Evolutionary conservation across 1,140 invertebrate species (phyloP), one percentile per base, ranked within the genome.

Genomic region (Cydia pomonella): DNA sequence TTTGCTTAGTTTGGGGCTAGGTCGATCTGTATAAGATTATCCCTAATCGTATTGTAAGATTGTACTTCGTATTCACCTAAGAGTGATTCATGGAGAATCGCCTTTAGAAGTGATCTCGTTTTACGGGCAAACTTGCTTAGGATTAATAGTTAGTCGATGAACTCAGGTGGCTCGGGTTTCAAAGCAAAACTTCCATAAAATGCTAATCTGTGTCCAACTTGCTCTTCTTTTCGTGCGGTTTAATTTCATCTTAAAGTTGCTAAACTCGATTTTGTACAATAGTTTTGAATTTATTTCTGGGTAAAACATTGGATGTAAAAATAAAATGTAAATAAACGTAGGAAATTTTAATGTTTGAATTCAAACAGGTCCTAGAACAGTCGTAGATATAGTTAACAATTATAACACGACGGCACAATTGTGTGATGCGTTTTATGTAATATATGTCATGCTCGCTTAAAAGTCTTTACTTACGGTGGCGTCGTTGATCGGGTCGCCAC

Each of bases 181-280:
- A 69, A 69, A 69, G 64, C 33, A 69, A 69, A 69, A 69, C 64
- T 69, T 69, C n/a, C 64, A 69, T 69, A 69, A 69, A 69, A 69
- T 69, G 64, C 64, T 69, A 69, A 69, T 69, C 64, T 69, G 64
- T 69, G 63, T 64, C 27, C 64, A 38, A 69, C 64, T 69, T 69
- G 64, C 29, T 69, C 29, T 69, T 69, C 64, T 33, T 69, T 69
- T 66, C 27, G 27, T 69, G 29, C n/a, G 64, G 64, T 33, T 33
- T 69, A 33, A 59, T 59, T 59, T 59, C 53, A 59, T 59, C 53
- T 69, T 41, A 38, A 69, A 69, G 64, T 69, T 69, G n/a, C 27
- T 18, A 18, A 69, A 69, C 64, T 33, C 0, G 27, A 38, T 38
- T 69, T 69, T 69, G n/a, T 69, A 33, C 27, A 3, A 13, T 33